These are phyloP conservation scores for Pogonomyrmex barbatus DNA, from an alignment of 1,140 invertebrate species.

Conservation along the genomic window DNA sequence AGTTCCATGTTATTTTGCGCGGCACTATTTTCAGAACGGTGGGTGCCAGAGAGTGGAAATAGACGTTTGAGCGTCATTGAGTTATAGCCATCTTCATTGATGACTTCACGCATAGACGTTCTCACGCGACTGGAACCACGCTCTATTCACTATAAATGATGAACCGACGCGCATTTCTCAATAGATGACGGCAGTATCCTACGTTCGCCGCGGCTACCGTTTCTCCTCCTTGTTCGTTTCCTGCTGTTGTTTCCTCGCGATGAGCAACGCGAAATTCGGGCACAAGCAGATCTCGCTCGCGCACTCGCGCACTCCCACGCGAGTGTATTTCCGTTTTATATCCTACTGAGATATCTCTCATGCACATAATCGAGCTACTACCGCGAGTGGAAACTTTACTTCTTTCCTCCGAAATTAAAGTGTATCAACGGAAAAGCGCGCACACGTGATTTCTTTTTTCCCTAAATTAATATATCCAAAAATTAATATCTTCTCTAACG, in stretches of 20 bases:
- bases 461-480: background rate
- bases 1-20: slow-evolving; percentile 72
- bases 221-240: slow-evolving; percentile 53
- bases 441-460: background rate
- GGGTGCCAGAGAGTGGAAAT: slow-evolving; percentile 72
- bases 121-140: slow-evolving; percentile 48
- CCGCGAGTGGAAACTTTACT: slow-evolving; percentile 13
- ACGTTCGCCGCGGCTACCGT: background rate
- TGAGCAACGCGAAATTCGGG: slow-evolving; percentile 53
- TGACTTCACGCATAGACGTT: slow-evolving; percentile 69
- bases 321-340: slow-evolving; percentile 61
- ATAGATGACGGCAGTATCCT: slow-evolving; percentile 31
- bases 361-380: slow-evolving; percentile 34
- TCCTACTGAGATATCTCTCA: slow-evolving; percentile 52
- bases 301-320: slow-evolving; percentile 49
- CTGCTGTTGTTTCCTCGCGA: slow-evolving; percentile 55
- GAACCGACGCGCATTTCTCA: slow-evolving; percentile 34
- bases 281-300: slow-evolving; percentile 20
- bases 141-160: slow-evolving; percentile 56
- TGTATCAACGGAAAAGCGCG: background rate
- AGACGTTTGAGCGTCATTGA: slow-evolving; percentile 73
- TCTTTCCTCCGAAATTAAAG: slow-evolving; percentile 12
- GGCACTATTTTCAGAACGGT: slow-evolving; percentile 72
- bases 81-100: slow-evolving; percentile 75
- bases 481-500: background rate